Base-by-base conservation (phyloP, 1,140 invertebrate genomes). In the Laupala kohalensis region DNA sequence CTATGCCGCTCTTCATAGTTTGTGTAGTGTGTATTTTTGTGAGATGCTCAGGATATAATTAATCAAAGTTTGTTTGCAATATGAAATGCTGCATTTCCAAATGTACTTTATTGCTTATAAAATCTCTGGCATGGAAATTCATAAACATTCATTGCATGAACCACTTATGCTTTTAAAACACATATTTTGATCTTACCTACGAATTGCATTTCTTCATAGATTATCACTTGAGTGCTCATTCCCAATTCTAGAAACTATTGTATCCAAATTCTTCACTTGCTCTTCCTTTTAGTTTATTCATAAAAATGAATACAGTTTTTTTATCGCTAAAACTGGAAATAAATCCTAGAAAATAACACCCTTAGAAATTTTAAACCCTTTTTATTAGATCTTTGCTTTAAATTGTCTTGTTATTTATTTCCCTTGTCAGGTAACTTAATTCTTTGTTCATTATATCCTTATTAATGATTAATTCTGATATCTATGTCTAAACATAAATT, bases 1-100 rank as follows among this genome's bases (percentile, higher is more conserved):
- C 80, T 82, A 80, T 74, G 74, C 74, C 28, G 66, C 67, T 67
- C 66, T 68, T 63, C 26, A 26, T 64, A 27, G 30, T 70, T 53
- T 70, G 69, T 70, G 30, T 70, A 70, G 69, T 63, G 19, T 63
- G 25, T 70, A 64, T 70, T 70, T 64, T n/a, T 24, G 30, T 30
- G 19, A 70, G 26, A 53, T 70, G 37, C 37, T 53, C 37, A 53
- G 37, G 37, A 53, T 53, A 13, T 53, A 9, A 53, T 9, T 53
- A 53, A 53, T 53, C 19, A 13, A 53, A 53, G 37, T 53, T 53
- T 53, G 37, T 53, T 53, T 53, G 37, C 37, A 9, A 53, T 19
- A 53, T 53, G 37, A 53, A 53, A 53, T 53, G 37, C 37, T 53
- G 37, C 37, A 53, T 53, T 53, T 53, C 37, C 37, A 53, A 19